Evolutionary conservation across 2,888 invertebrate species (phyloP).

Genomic region (Glaucopsyche alexis): DNA sequence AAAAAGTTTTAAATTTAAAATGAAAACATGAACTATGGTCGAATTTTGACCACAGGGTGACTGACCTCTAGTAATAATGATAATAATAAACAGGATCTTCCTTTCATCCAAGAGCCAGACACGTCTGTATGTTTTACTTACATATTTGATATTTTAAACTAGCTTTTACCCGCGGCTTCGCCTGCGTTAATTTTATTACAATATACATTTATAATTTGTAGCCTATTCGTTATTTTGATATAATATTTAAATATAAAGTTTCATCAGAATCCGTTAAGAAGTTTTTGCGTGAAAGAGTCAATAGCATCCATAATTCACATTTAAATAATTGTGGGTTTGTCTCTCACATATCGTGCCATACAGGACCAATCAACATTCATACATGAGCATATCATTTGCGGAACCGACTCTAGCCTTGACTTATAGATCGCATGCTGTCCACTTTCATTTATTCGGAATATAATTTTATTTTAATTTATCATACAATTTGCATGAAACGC

Average conservation of each 20-base stretch:
- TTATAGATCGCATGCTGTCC: slow-evolving; percentile 30
- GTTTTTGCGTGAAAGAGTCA: not conserved
- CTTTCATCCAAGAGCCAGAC: not conserved
- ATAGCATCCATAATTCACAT: not conserved
- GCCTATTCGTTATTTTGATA: not conserved
- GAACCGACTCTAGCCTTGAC: slow-evolving; percentile 37
- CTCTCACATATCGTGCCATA: not conserved
- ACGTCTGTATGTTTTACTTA: not conserved
- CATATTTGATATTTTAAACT: not conserved
- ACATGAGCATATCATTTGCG: slow-evolving; percentile 30
- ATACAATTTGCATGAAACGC: slow-evolving; percentile 33
- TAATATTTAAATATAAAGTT: not conserved
- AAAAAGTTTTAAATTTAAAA: no score
- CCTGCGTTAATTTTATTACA: no score
- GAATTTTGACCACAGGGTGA: no score
- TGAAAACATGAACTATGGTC: no score
- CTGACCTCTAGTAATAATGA: no score
- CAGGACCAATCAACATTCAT: not conserved
- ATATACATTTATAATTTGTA: no score
- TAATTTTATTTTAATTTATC: slow-evolving; percentile 37
- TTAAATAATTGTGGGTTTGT: not conserved
- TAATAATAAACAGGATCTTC: not conserved
- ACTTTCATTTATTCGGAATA: slow-evolving; percentile 38
- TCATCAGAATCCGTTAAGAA: not conserved
- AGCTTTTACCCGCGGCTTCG: no score